Percentiles rank a stretch among this genome's conserved stretches.
These are phyloP conservation scores for Pangasius krempfi DNA, from an alignment of 2,797 vertebrate species.

Conservation along the genomic window DNA sequence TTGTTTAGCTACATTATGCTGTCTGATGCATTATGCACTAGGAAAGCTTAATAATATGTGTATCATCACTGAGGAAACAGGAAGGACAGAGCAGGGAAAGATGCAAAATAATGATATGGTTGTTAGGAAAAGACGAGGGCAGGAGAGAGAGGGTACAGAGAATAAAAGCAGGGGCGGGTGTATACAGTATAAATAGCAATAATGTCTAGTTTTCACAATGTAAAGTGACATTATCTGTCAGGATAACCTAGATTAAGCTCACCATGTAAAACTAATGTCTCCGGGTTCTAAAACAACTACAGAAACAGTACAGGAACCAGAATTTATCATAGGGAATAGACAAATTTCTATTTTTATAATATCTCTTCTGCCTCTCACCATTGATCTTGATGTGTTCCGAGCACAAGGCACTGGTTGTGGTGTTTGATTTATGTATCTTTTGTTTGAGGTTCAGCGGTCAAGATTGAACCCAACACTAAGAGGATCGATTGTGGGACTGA, in stretches of 20 bases:
- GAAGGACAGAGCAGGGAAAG: neutral
- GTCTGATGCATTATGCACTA: neutral
- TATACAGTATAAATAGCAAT: conserved; percentile 30
- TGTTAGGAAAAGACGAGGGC: neutral
- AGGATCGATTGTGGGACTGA: conserved; percentile 49
- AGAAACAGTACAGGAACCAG: neutral
- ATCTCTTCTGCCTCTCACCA: neutral
- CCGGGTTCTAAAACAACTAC: neutral
- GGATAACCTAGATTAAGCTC: conserved; percentile 1
- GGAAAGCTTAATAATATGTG: conserved; percentile 11
- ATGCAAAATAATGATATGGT: conserved; percentile 25
- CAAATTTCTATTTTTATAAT: neutral
- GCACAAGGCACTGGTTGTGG: conserved; percentile 3
- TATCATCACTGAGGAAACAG: neutral
- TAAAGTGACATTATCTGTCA: conserved; percentile 22
- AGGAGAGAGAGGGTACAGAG: neutral
- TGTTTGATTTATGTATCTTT: conserved; percentile 40
- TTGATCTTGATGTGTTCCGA: conserved; percentile 2
- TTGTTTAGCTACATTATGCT: conserved; percentile 19
- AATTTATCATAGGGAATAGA: neutral
- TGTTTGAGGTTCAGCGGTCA: conserved; percentile 55
- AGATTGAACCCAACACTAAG: conserved; percentile 39
- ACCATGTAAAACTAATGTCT: neutral
- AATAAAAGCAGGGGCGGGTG: neutral
- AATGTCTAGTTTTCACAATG: conserved; percentile 26